Conservation (phyloP, 2,888 invertebrate species). For the Luperina testacea region DNA sequence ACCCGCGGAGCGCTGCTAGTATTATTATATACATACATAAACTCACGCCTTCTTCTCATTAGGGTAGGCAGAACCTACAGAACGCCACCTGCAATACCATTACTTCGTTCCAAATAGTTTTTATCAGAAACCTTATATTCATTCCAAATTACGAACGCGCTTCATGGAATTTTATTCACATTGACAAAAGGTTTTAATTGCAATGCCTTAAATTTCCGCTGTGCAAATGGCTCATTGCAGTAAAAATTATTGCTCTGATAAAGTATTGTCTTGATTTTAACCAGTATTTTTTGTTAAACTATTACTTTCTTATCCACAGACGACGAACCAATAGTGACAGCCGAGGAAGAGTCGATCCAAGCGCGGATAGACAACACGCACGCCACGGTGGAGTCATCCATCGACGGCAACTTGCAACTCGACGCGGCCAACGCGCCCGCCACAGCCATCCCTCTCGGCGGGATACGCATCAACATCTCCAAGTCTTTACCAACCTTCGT, state of each 20-base stretch:
- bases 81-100: neutral
- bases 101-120: neutral
- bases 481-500: conserved; percentile 89
- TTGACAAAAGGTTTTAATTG: neutral
- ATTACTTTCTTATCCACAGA: conserved; percentile 71
- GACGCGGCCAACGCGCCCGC: conserved; percentile 87
- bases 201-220: neutral
- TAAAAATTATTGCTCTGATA: neutral
- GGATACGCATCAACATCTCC: conserved; percentile 95
- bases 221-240: neutral
- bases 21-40: neutral
- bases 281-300: neutral
- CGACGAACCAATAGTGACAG: conserved; percentile 89
- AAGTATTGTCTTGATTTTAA: neutral
- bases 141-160: neutral
- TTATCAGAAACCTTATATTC: neutral
- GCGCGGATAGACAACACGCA: conserved; percentile 88
- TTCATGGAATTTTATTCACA: neutral
- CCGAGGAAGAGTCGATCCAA: conserved; percentile 81
- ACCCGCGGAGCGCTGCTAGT: neutral
- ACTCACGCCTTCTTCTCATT: neutral
- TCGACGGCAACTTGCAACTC: conserved; percentile 94
- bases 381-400: conserved; percentile 91
- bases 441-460: conserved; percentile 83
- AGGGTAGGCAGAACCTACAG: neutral